Evolutionary conservation across 2,888 invertebrate species (phyloP).

Genomic region (Dione juno): DNA sequence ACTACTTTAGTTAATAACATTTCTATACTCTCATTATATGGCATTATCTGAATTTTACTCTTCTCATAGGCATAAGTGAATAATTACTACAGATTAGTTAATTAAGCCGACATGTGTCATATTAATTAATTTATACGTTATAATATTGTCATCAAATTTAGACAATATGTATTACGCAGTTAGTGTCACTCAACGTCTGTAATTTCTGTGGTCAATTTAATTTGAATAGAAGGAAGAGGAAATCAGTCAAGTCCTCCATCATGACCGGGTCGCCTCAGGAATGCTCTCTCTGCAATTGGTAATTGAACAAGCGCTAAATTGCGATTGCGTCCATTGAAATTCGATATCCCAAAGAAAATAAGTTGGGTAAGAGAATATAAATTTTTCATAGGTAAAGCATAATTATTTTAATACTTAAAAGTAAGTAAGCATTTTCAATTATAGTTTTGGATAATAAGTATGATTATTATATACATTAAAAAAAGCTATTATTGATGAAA

Average conservation of each 20-base stretch:
- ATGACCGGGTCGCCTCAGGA: conserved; percentile 29
- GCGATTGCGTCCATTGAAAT: conserved; percentile 16
- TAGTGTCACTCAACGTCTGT: conserved; percentile 16
- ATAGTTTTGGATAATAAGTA: no score
- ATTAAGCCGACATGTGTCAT: neutral
- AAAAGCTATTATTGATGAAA: no score
- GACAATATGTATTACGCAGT: conserved; percentile 11
- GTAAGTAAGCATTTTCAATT: no score
- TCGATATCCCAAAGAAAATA: conserved; percentile 11
- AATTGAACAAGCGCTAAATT: conserved; percentile 20
- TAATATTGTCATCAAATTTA: conserved; percentile 15
- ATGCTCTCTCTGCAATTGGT: conserved; percentile 17
- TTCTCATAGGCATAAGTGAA: neutral
- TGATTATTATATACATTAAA: no score
- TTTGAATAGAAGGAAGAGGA: conserved; percentile 45
- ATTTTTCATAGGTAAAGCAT: no score
- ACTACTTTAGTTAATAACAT: no score
- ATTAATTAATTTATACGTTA: neutral
- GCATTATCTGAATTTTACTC: no score
- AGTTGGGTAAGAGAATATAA: no score
- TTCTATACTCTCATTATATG: no score
- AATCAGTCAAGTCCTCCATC: conserved; percentile 34
- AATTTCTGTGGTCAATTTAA: conserved; percentile 50
- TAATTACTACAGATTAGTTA: neutral
- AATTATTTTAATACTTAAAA: no score